Evolutionary conservation across 2,888 invertebrate genomes (phyloP), one percentile per base, ranked within the genome.

Genomic region (Drosophila pegasa): DNA sequence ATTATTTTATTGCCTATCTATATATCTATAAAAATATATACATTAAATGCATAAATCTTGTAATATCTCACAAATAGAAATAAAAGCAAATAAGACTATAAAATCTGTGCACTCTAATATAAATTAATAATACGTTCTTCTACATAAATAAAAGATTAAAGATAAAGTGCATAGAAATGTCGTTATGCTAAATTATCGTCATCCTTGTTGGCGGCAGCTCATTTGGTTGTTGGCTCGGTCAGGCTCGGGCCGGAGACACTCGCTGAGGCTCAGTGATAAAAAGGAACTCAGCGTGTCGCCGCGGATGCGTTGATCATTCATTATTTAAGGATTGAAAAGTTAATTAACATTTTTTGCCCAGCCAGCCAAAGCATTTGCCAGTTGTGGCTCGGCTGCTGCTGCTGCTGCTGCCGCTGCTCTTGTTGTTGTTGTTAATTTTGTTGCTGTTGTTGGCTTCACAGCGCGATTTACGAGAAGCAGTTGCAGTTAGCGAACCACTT

Each of bases 321-420:
- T 91, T 91, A 92, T 91, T 92, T 91, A 91, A 91, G 92, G 91
- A 90, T 90, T 92, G 92, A 92, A 92, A 92, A 92, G 92, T 92
- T 92, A 92, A 92, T 92, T 92, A 92, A 92, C 91, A 92, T 92
- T 92, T 91, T 91, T 90, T 83, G 85, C 84, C 68, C 80, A 87
- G 76, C 85, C 87, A 78, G 64, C 63, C 66, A 57, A 71, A 78
- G 48, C 65, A 64, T 45, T 45, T 29, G 57, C 58, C 67, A 62
- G 62, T 62, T 69, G 54, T 59, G 60, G 54, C 50, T 58, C 29
- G 16, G 33, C n/a, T 27, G 27, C 10, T 38, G 18, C 0, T 37
- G 18, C 3, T 18, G 37, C 1, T 9, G 16, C 22, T 41, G 55
- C 20, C 47, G 37, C 22, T 43, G 48, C 6, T 38, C 27, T 40